These are phyloP conservation scores for Bos indicus DNA, from an alignment of 2,113 vertebrate species.

Conservation along the genomic window DNA sequence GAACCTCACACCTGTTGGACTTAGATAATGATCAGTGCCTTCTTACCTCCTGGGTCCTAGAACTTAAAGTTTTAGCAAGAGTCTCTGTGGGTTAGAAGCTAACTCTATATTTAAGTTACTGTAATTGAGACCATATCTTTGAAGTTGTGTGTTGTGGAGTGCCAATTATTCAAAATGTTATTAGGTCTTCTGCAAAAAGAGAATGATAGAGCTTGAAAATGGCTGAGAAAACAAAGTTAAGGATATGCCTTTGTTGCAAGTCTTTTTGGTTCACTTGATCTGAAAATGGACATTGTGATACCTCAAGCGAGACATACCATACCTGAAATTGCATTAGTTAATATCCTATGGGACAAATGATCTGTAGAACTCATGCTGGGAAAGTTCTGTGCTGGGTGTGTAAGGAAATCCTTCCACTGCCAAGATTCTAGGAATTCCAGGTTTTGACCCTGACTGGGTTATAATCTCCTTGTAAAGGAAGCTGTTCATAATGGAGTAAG, in stretches of 20 bases:
- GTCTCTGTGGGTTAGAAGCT: neutral
- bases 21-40: neutral
- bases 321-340: neutral
- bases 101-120: neutral
- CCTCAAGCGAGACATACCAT: neutral
- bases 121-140: neutral
- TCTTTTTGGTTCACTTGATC: neutral
- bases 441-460: neutral
- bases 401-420: neutral
- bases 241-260: too few relatives aligned
- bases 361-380: neutral
- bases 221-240: neutral
- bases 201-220: neutral
- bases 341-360: neutral
- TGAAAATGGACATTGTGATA: neutral
- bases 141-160: neutral
- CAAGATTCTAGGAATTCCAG: neutral
- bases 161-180: neutral
- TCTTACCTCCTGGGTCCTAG: neutral
- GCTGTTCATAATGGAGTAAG: neutral
- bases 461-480: neutral
- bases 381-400: neutral
- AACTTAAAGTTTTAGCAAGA: neutral
- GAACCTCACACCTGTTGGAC: neutral
- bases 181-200: neutral